These are phyloP conservation scores for Carduelis carduelis DNA, from an alignment of 2,797 vertebrate species.

Conservation along the genomic window DNA sequence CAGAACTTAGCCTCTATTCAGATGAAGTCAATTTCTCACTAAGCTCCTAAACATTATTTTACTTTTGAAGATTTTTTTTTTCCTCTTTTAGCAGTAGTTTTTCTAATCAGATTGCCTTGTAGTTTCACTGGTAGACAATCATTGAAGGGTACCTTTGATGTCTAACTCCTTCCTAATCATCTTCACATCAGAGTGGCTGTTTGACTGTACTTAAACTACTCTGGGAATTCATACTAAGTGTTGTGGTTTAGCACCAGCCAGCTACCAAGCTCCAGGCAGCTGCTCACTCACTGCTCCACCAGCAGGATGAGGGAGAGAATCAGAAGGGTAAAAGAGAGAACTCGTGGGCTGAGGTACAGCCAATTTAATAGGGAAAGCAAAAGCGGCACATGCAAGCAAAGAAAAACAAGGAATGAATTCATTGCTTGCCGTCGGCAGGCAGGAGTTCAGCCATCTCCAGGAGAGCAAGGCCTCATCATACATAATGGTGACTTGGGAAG, in stretches of 20 bases:
- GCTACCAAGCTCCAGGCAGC: background rate
- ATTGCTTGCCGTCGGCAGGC: background rate
- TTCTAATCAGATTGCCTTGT: background rate
- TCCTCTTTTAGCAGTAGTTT: background rate
- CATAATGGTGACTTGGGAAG: background rate
- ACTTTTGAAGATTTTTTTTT: background rate
- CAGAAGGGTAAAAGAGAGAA: background rate
- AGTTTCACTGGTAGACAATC: background rate
- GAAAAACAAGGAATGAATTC: background rate
- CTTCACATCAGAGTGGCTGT: background rate
- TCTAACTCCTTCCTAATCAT: background rate
- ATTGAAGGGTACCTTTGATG: background rate
- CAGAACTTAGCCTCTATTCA: background rate
- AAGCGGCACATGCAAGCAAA: background rate
- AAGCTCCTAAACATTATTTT: background rate
- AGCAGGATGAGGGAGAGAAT: background rate
- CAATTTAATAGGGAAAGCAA: background rate
- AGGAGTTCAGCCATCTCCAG: background rate
- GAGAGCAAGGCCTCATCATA: accelerated
- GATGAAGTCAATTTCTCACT: background rate
- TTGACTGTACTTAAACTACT: background rate
- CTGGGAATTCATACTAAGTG: background rate
- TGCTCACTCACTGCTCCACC: background rate
- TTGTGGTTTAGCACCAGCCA: background rate
- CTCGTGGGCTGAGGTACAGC: background rate